These are phyloP conservation scores for Phytoseiulus persimilis DNA, from an alignment of 2,888 invertebrate genomes.

Conservation along the genomic window DNA sequence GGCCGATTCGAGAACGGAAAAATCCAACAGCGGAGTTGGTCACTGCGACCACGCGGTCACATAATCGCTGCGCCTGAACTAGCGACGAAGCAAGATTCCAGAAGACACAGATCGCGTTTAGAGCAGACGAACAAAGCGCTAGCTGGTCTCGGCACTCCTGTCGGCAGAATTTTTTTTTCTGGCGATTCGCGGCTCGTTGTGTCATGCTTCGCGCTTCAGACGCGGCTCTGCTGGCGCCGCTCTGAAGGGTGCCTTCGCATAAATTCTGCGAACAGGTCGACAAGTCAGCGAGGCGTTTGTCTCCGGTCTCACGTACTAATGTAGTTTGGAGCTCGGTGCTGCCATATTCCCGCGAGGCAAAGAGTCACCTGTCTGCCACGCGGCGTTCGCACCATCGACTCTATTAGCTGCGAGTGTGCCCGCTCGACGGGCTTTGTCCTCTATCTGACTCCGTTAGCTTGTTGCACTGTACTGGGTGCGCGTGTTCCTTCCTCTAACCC, in stretches of 20 bases:
- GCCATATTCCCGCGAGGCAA: neutral
- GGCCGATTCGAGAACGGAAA: too few species aligned
- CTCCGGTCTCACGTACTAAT: neutral
- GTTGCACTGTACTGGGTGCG: neutral
- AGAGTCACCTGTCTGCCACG: neutral
- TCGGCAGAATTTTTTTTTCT: neutral
- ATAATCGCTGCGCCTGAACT: too few species aligned
- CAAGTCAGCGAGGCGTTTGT: neutral
- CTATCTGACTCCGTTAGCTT: neutral
- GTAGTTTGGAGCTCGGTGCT: neutral
- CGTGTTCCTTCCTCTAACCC: neutral
- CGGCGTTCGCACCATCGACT: neutral
- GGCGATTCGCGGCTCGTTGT: neutral
- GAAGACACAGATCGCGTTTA: too few species aligned
- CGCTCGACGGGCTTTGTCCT: neutral
- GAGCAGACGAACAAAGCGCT: too few species aligned
- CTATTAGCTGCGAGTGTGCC: neutral
- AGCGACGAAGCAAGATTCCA: too few species aligned
- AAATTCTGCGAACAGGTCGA: neutral
- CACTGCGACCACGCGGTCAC: too few species aligned
- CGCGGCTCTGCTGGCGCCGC: neutral
- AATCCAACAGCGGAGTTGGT: too few species aligned
- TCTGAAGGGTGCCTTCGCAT: neutral
- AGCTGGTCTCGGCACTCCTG: too few species aligned
- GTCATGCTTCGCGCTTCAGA: neutral